These are phyloP conservation scores for Seriola quinqueradiata DNA, from an alignment of 2,113 vertebrate species.

Conservation along the genomic window DNA sequence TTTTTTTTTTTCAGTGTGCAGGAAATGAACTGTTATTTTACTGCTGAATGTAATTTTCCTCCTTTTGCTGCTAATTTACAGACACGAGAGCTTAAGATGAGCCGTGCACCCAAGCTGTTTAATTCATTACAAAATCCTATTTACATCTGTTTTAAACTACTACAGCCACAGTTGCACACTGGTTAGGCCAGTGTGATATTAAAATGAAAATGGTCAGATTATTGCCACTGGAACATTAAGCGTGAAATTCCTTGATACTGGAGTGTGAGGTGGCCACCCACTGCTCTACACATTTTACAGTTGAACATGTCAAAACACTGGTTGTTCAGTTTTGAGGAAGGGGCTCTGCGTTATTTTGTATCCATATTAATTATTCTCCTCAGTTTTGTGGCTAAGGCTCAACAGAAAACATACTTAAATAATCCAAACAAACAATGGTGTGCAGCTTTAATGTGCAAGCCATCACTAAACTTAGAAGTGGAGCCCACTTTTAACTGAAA, in stretches of 20 bases:
- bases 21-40: constrained; percentile 37
- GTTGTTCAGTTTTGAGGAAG: constrained; percentile 15
- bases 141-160: not conserved
- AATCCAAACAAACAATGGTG: constrained; percentile 81
- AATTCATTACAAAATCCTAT: not conserved
- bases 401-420: constrained; percentile 68
- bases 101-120: not conserved
- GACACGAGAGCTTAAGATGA: not conserved
- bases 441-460: constrained; percentile 75
- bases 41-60: constrained; percentile 14
- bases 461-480: constrained; percentile 77
- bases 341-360: constrained; percentile 43
- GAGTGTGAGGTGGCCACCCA: constrained; percentile 45
- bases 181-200: not conserved
- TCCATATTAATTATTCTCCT: constrained; percentile 20
- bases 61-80: constrained; percentile 22
- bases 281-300: constrained; percentile 33
- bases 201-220: constrained; percentile 3
- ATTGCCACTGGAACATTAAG: constrained; percentile 27
- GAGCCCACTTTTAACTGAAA: constrained; percentile 77
- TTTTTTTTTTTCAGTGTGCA: constrained; percentile 23
- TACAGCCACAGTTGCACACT: not conserved
- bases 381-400: constrained; percentile 43
- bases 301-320: constrained; percentile 21
- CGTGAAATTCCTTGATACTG: constrained; percentile 23